Evolutionary conservation across 2,113 vertebrate genomes (phyloP).

Genomic region (Maccullochella peelii): DNA sequence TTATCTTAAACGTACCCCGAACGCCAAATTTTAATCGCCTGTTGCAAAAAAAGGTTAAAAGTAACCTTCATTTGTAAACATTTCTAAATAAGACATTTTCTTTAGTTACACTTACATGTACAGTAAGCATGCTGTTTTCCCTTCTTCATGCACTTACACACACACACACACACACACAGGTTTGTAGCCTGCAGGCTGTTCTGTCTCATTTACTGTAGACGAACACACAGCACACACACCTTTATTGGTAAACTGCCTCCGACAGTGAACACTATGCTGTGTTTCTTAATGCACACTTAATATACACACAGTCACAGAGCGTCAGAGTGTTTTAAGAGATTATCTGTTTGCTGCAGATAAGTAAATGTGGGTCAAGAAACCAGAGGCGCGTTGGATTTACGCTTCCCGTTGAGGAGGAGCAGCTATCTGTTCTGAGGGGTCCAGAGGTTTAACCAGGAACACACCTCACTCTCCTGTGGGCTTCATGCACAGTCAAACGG

Average conservation of each 20-base stretch:
- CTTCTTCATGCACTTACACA: not conserved
- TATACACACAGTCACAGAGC: not conserved
- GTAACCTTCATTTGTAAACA: too few relatives aligned
- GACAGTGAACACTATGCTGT: not conserved
- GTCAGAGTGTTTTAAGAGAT: conserved; percentile 32
- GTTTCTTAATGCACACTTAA: not conserved
- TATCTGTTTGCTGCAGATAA: conserved; percentile 47
- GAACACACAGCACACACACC: not conserved
- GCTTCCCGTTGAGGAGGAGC: not conserved
- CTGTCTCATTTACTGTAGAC: not conserved
- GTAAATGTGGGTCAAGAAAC: conserved; percentile 61
- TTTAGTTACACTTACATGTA: too few relatives aligned
- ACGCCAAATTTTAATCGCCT: too few relatives aligned
- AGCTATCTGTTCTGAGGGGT: not conserved
- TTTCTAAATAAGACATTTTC: too few relatives aligned
- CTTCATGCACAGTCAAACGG: not conserved
- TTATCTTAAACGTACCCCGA: too few relatives aligned
- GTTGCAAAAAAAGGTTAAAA: too few relatives aligned
- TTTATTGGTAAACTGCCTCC: not conserved
- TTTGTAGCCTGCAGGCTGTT: not conserved
- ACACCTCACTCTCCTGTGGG: not conserved
- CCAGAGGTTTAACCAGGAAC: not conserved
- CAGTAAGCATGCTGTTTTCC: not conserved
- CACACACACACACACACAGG: not conserved
- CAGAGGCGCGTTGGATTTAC: conserved; percentile 17